A percentile compares a stretch with the other conserved stretches of the same genome.
phyloP scores from a whole-genome alignment of 2,888 invertebrate genomes.

The Hirtodrosophila trivittata region DNA sequence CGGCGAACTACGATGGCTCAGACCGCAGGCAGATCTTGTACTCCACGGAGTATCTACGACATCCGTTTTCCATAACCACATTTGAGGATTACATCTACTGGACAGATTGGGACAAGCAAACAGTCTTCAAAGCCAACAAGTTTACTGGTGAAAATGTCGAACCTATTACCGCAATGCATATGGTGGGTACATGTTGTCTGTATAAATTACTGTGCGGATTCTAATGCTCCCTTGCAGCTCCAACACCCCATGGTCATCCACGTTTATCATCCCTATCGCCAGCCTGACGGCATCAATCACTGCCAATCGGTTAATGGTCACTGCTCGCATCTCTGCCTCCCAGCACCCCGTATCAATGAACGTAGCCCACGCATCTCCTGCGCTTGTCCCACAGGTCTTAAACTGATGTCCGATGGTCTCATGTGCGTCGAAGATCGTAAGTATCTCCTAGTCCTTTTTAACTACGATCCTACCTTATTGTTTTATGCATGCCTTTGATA shows the following conservation, averaged over 20 bases:
- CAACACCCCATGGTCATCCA: conserved; percentile 98
- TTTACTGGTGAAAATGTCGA: conserved; percentile 93
- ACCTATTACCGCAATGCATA: conserved; percentile 90
- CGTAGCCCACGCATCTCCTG: conserved; percentile 93
- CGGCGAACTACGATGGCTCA: conserved; percentile 94
- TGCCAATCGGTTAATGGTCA: conserved; percentile 94
- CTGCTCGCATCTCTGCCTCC: conserved; percentile 96
- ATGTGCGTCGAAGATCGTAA: conserved; percentile 95
- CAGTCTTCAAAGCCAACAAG: conserved; percentile 96
- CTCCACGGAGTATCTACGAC: conserved; percentile 91
- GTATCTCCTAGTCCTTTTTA: conserved; percentile 75
- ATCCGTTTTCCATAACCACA: conserved; percentile 98
- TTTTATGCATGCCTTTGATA: conserved; percentile 24
- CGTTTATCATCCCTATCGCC: conserved; percentile 96
- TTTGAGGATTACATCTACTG: conserved; percentile 99
- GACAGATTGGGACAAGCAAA: conserved; percentile 98
- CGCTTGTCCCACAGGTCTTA: conserved; percentile 94
- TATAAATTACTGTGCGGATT: too few relatives aligned
- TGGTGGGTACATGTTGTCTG: conserved; percentile 86
- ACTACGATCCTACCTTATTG: not conserved
- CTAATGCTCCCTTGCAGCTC: conserved; percentile 84
- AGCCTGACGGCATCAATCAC: conserved; percentile 95
- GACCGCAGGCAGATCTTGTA: conserved; percentile 91
- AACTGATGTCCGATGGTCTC: conserved; percentile 90
- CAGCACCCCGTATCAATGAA: conserved; percentile 92